Base-by-base conservation (phyloP, 2,888 invertebrate genomes). In the Phania funesta region DNA sequence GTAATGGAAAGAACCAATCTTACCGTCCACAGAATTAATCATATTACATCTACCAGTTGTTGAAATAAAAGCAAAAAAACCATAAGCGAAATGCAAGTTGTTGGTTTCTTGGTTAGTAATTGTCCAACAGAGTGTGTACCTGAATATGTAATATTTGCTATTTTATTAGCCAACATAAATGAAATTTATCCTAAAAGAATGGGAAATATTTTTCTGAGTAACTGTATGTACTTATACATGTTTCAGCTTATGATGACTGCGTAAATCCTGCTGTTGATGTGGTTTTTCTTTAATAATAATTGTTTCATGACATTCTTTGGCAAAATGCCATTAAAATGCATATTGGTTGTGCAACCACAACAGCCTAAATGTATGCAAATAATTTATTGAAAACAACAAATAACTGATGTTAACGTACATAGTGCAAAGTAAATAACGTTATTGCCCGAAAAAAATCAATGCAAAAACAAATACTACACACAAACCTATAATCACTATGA, bases 271-370 rank as follows among this genome's bases (percentile, higher is more conserved):
- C 41, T 50, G 16, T 20, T 52, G 24, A n/a, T 52, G 44, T 56
- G 32, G 35, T 18, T 52, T 13, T 18, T 24, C 32, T 3, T 32
- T 5, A 24, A 13, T n/a, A 16, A 50, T 29, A 5, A 38, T 13
- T 13, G 29, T 44, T 44, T 29, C 16, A 16, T 70, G 4, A 0
- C 6, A 56, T 56, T 56, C 32, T 48, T 70, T 70, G 70, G 58
- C 35, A 16, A 35, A 58, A 32, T 46, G 70, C 70, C 70, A 70
- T 29, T 24, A 67, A 26, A 4, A 68, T 9, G 29, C 58, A 58
- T 35, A 13, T 2, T 24, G 20, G 13, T 58, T 48, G 22, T 70
- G 22, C 16, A 54, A 54, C 41, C n/a, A 22, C 32, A 29, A 46
- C 46, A 29, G 68, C 68, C 29, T 35, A 8, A 35, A 58, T 58